Base-by-base conservation (phyloP, 2,888 invertebrate species). In the Drosophila prolongata region DNA sequence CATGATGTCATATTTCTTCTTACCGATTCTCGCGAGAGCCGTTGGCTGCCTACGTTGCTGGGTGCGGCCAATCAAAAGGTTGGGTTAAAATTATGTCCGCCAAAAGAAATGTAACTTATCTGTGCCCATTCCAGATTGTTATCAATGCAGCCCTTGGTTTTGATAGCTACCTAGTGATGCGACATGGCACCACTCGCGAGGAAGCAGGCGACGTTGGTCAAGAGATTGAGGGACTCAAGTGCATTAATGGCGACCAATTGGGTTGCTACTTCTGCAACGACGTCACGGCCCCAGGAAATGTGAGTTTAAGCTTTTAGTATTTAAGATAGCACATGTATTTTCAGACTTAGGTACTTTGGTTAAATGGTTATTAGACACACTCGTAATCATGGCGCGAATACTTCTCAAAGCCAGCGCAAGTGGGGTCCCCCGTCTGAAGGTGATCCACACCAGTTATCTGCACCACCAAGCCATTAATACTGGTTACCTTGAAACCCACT, bases 211-310 rank as follows among this genome's bases (percentile, higher is more conserved):
- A 75, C 43, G 13, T 9, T 9, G 14, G 30, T 42, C 67, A 78
- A n/a, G 76, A 87, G 52, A 76, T 91, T n/a, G 89, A 87, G 30
- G 93, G 92, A 42, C 89, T 94, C 0, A 93, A 92, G 78, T 93
- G 92, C 67, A 94, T 97, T 30, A 90, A 94, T 0, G 98, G 98
- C 1, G 92, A 93, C 16, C 94, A 96, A 78, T 94, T 99, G 2
- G 99, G 99, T 0, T 99, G 99, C 91, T 99, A 99, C 91, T 99
- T 99, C 93, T 99, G 99, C 92, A 98, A 97, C 92, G 99, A 99
- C 93, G 96, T 99, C 56, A 98, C 98, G 0, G 99, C 99, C 10
- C 99, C 99, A 0, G 98, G 99, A 82, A 96, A 99, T 94, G 98
- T 98, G 93, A 94, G 95, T 75, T 30, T 2, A 10, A n/a, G 34